These are phyloP conservation scores for Drosophila putrida DNA, from an alignment of 2,888 invertebrate species.

Conservation along the genomic window DNA sequence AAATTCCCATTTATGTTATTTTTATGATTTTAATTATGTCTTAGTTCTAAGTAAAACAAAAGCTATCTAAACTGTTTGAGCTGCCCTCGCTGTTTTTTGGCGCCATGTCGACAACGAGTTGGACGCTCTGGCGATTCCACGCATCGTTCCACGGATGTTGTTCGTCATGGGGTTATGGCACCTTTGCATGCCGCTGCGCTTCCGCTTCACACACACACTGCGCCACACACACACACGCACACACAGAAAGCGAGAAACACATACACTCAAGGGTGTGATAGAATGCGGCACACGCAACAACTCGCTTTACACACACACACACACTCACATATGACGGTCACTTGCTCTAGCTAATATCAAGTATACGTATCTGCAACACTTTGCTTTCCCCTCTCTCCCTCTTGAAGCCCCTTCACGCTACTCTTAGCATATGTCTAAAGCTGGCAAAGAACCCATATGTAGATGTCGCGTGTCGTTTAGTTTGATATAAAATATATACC, in stretches of 20 bases:
- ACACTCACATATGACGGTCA: slow-evolving; percentile 21
- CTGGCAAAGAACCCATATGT: neutral
- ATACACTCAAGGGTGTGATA: neutral
- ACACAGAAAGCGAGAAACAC: neutral
- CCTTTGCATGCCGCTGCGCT: slow-evolving; percentile 71
- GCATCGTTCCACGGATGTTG: slow-evolving; percentile 53
- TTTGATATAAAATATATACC: slow-evolving; percentile 29
- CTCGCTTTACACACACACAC: neutral
- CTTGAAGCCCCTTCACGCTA: neutral
- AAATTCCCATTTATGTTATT: too few relatives aligned
- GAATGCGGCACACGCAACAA: slow-evolving; percentile 28
- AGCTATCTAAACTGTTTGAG: neutral
- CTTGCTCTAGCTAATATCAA: slow-evolving; percentile 37
- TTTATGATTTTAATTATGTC: too few relatives aligned
- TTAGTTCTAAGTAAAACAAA: too few relatives aligned
- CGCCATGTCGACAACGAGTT: slow-evolving; percentile 51
- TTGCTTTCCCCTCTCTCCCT: neutral
- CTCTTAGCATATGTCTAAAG: neutral
- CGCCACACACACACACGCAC: slow-evolving; percentile 14
- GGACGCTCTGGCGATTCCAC: slow-evolving; percentile 45
- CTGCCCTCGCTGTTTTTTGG: slow-evolving; percentile 43
- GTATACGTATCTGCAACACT: slow-evolving; percentile 39
- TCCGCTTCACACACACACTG: slow-evolving; percentile 49
- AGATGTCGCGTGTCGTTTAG: slow-evolving; percentile 67
- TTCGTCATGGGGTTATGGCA: slow-evolving; percentile 69